phyloP scores from a whole-genome alignment of 2,888 invertebrate species.

The Venusia cambrica region DNA sequence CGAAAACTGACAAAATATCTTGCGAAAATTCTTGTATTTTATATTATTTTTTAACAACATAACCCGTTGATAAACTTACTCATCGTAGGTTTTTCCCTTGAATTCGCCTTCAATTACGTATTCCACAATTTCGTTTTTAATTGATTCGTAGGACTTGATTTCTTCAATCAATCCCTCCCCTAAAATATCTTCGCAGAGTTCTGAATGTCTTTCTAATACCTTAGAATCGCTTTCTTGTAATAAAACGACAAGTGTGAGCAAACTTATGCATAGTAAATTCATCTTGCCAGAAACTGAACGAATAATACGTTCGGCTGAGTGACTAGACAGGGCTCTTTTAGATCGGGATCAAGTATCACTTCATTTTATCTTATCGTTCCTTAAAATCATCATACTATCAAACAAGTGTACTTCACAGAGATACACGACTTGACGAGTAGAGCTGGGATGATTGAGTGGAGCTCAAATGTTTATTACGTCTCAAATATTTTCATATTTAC shows the following conservation, averaged over 20 bases:
- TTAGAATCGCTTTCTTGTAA: slow-evolving; percentile 46
- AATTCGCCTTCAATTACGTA: slow-evolving; percentile 75
- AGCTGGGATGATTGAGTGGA: no score
- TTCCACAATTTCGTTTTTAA: slow-evolving; percentile 74
- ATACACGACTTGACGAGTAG: no score
- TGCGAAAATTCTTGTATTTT: slow-evolving; percentile 3
- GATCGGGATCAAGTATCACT: slow-evolving; percentile 20
- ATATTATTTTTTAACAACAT: slow-evolving; percentile 1
- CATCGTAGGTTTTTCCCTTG: slow-evolving; percentile 79
- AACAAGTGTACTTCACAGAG: no score
- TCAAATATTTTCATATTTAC: no score
- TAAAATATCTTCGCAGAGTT: slow-evolving; percentile 58
- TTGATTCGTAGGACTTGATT: slow-evolving; percentile 78
- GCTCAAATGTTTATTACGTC: no score
- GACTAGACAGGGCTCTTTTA: slow-evolving; percentile 25
- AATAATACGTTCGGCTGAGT: neutral
- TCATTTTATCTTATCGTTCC: no score
- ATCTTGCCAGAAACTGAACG: slow-evolving; percentile 31
- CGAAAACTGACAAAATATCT: no score
- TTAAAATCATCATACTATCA: no score
- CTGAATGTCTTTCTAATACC: slow-evolving; percentile 37
- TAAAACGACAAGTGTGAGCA: slow-evolving; percentile 43
- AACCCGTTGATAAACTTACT: slow-evolving; percentile 45
- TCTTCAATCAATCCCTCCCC: slow-evolving; percentile 74
- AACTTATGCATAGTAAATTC: slow-evolving; percentile 38